Conservation (phyloP, 2,888 invertebrate species). For the Caprella mutica region DNA sequence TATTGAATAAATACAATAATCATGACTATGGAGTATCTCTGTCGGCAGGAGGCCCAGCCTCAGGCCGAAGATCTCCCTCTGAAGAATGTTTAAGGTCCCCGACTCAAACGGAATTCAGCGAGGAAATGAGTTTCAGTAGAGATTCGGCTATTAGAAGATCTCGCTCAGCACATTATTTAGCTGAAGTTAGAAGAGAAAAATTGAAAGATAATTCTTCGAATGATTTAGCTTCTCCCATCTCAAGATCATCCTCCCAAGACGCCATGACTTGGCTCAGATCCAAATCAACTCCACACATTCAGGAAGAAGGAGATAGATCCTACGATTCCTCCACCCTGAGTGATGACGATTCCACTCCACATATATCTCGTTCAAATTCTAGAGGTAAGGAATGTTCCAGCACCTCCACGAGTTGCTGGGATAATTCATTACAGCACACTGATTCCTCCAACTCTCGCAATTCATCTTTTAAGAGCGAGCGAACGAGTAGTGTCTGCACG, state of each 20-base stretch:
- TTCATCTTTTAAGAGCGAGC: slow-evolving; percentile 32
- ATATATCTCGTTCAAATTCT: slow-evolving; percentile 43
- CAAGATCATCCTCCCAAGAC: slow-evolving; percentile 24
- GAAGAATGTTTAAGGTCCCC: slow-evolving; percentile 38
- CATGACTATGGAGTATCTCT: slow-evolving; percentile 27
- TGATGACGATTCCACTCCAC: slow-evolving; percentile 45
- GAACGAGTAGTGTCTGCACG: slow-evolving; percentile 34
- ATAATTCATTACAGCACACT: slow-evolving; percentile 32
- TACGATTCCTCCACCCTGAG: slow-evolving; percentile 44
- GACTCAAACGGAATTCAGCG: slow-evolving; percentile 21
- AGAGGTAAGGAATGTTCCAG: slow-evolving; percentile 42
- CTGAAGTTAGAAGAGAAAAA: slow-evolving; percentile 17
- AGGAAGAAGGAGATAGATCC: slow-evolving; percentile 39
- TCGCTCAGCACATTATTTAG: slow-evolving; percentile 37
- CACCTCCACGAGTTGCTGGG: slow-evolving; percentile 36
- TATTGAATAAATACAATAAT: slow-evolving; percentile 36
- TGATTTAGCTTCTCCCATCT: slow-evolving; percentile 16
- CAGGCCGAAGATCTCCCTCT: slow-evolving; percentile 37
- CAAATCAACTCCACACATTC: slow-evolving; percentile 38
- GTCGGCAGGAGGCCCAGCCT: slow-evolving; percentile 27
- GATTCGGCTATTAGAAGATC: slow-evolving; percentile 36
- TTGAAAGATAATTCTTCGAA: slow-evolving; percentile 20
- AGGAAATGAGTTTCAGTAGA: slow-evolving; percentile 12
- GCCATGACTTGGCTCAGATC: slow-evolving; percentile 36
- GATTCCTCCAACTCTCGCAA: slow-evolving; percentile 34